These are phyloP conservation scores for Coryphaenoides rupestris DNA, from an alignment of 2,113 vertebrate genomes.

Conservation along the genomic window DNA sequence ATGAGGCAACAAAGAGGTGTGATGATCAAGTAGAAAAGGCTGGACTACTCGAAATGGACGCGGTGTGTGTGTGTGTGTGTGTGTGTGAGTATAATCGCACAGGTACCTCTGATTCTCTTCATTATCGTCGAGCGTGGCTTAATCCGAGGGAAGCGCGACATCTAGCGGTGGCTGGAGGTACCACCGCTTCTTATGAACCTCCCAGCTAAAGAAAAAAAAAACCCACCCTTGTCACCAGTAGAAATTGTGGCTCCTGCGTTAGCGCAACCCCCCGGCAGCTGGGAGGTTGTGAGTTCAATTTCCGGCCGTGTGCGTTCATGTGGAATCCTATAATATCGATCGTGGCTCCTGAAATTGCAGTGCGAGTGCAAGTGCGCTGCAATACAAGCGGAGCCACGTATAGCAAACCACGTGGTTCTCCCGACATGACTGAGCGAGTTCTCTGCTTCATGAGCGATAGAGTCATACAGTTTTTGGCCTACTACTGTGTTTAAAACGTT, in stretches of 20 bases:
- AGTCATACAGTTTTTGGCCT: constrained; percentile 76
- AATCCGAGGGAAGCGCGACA: constrained; percentile 37
- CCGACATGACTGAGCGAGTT: constrained; percentile 81
- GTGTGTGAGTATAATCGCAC: constrained; percentile 4
- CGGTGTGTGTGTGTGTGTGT: not conserved
- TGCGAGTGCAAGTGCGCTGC: constrained; percentile 59
- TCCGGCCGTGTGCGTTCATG: not conserved
- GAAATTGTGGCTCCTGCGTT: not conserved
- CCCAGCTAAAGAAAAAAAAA: not conserved
- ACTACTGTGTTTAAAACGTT: too few species aligned
- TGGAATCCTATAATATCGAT: too few species aligned
- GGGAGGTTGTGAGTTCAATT: constrained; percentile 8
- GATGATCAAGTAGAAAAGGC: not conserved
- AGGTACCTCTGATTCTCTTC: constrained; percentile 13
- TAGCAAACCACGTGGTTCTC: constrained; percentile 74
- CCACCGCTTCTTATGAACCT: not conserved
- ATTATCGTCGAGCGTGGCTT: constrained; percentile 49
- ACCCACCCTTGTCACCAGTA: too few species aligned
- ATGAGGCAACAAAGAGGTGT: too few species aligned
- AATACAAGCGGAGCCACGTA: constrained; percentile 66
- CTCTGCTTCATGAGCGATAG: constrained; percentile 83
- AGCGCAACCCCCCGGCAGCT: not conserved
- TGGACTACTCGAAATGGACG: not conserved
- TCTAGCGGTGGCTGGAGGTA: constrained; percentile 48
- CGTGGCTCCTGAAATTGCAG: constrained; percentile 49